Evolutionary conservation across 2,113 vertebrate genomes (phyloP).

Genomic region (Pantherophis guttatus): DNA sequence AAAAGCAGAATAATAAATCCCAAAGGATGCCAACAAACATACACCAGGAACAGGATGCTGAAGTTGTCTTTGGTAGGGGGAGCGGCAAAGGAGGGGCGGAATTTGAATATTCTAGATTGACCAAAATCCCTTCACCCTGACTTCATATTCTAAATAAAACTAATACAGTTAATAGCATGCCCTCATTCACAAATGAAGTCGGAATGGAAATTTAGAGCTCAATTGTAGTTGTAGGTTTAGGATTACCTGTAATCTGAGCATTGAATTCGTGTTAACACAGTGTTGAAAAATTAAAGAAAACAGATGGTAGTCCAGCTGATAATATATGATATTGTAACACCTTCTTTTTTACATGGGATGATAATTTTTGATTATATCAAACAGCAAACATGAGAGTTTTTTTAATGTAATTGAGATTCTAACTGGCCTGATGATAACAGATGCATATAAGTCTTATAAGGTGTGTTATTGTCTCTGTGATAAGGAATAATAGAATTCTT

Average conservation of each 20-base stretch:
- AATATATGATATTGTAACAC: neutral
- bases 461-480: neutral
- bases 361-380: neutral
- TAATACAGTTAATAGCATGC: neutral
- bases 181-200: too few relatives aligned
- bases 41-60: neutral
- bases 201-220: too few relatives aligned
- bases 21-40: neutral
- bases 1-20: neutral
- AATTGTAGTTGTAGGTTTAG: too few relatives aligned
- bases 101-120: too few relatives aligned
- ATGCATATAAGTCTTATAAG: neutral
- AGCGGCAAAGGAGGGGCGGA: neutral
- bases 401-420: neutral
- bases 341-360: neutral
- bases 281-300: neutral
- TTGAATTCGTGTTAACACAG: neutral
- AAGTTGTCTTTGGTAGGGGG: neutral
- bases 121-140: too few relatives aligned
- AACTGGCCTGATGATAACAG: neutral
- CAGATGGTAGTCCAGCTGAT: neutral
- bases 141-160: neutral
- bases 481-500: neutral
- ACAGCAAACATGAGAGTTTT: neutral
- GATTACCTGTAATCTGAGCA: neutral